These are phyloP conservation scores for Pachymerium ferrugineum DNA, from an alignment of 2,888 invertebrate species.

Conservation along the genomic window DNA sequence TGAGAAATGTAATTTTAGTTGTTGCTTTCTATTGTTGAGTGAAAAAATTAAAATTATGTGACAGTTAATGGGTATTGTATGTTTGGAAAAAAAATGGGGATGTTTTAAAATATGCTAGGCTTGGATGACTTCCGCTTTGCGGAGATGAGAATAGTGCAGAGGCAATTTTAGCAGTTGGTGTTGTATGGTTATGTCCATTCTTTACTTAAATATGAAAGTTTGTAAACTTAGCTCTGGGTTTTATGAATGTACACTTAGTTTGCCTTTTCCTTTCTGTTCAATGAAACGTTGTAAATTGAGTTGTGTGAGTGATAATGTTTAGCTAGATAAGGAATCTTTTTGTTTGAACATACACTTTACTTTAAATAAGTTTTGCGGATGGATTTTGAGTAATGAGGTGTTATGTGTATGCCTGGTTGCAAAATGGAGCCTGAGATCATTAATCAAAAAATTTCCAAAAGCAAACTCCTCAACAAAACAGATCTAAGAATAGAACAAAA, in stretches of 20 bases:
- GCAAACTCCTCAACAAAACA: slow-evolving; percentile 25
- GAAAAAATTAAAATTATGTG: no score
- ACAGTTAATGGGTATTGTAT: no score
- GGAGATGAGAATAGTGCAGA: no score
- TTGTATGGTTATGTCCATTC: no score
- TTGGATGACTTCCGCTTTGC: no score
- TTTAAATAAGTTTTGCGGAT: slow-evolving; percentile 20
- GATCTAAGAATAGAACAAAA: slow-evolving; percentile 5
- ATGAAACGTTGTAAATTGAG: neutral
- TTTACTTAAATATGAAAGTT: no score
- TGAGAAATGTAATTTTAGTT: neutral
- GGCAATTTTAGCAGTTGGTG: no score
- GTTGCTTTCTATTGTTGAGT: no score
- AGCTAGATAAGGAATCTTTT: neutral
- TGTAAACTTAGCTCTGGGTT: no score
- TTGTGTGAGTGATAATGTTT: neutral
- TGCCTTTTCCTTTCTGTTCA: neutral
- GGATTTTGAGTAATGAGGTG: slow-evolving; percentile 24
- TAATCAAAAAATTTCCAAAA: slow-evolving; percentile 25
- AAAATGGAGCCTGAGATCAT: slow-evolving; percentile 4
- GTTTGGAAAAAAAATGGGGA: no score
- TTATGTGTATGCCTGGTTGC: slow-evolving; percentile 19
- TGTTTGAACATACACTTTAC: neutral
- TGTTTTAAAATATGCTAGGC: no score
- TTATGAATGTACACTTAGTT: no score